A percentile compares a stretch with the other conserved stretches of the same genome.
Evolutionary conservation across 2,888 invertebrate genomes (phyloP).

Genomic region (Drosophila cyrtoloma): DNA sequence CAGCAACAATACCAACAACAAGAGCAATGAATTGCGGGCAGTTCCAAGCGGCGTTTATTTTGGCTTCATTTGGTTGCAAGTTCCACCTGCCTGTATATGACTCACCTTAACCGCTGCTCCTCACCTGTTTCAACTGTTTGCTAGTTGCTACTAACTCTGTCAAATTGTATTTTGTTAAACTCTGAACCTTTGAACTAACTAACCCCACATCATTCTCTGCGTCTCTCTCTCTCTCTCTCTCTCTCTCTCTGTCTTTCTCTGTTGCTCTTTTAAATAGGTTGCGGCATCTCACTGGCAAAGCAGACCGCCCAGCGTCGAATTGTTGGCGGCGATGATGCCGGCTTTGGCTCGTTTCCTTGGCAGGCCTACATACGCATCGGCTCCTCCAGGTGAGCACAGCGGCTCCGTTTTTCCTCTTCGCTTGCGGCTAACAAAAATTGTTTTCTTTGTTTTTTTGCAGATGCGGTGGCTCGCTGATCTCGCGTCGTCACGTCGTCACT

Average conservation of each 20-base stretch:
- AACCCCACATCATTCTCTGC: constrained; percentile 25
- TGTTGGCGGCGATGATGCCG: constrained; percentile 97
- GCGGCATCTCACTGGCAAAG: constrained; percentile 93
- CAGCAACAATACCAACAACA: constrained; percentile 8
- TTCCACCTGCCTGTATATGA: constrained; percentile 28
- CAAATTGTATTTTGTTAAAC: constrained; percentile 14
- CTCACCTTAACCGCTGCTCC: constrained; percentile 40
- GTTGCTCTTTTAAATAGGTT: constrained; percentile 87
- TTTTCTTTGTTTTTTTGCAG: constrained; percentile 86
- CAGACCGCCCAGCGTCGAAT: constrained; percentile 95
- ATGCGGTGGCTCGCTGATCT: constrained; percentile 96
- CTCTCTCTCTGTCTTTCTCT: constrained; percentile 5
- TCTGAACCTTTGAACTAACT: constrained; percentile 31
- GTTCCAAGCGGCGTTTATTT: constrained; percentile 53
- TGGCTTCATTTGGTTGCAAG: constrained; percentile 38
- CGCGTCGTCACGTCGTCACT: constrained; percentile 95
- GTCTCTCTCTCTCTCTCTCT: constrained; percentile 9
- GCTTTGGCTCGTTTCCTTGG: constrained; percentile 98
- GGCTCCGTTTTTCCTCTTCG: background rate
- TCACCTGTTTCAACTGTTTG: constrained; percentile 32
- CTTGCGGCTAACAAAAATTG: background rate
- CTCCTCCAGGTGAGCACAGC: constrained; percentile 90
- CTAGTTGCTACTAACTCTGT: constrained; percentile 56
- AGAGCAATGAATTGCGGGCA: constrained; percentile 48
- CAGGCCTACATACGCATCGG: constrained; percentile 97